phyloP scores from a whole-genome alignment of 1,140 invertebrate genomes.

The Eciton burchellii region DNA sequence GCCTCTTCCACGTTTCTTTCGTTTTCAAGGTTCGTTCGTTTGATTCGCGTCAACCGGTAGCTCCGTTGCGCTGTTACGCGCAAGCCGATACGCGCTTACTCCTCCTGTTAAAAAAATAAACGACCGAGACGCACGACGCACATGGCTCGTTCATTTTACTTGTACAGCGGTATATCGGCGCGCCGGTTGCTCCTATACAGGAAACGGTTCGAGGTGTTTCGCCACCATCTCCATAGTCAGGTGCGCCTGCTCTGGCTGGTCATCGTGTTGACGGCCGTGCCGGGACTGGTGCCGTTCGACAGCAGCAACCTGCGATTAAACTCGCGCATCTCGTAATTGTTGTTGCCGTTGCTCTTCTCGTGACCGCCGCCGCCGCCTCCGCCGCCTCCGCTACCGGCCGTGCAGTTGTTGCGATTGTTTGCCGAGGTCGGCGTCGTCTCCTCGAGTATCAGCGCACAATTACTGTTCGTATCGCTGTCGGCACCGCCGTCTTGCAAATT shows the following conservation, averaged over 20 bases:
- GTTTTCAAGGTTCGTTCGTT: too few species aligned
- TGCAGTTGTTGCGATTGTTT: conserved; percentile 73
- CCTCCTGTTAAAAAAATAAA: conserved; percentile 32
- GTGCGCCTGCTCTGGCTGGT: conserved; percentile 80
- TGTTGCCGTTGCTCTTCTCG: conserved; percentile 90
- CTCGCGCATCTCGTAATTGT: conserved; percentile 91
- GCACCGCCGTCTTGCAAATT: conserved; percentile 86
- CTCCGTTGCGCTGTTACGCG: conserved; percentile 8
- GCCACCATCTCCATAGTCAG: conserved; percentile 85
- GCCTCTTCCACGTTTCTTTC: neutral
- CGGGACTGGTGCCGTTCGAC: conserved; percentile 79
- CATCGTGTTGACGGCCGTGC: conserved; percentile 73
- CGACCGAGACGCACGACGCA: neutral
- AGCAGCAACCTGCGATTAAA: conserved; percentile 84
- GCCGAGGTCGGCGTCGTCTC: conserved; percentile 82
- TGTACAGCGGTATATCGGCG: conserved; percentile 80
- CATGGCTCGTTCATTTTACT: conserved; percentile 71
- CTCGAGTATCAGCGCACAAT: conserved; percentile 87
- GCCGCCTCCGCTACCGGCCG: too few species aligned
- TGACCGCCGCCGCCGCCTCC: conserved; percentile 81
- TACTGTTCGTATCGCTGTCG: conserved; percentile 89
- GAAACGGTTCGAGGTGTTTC: conserved; percentile 80
- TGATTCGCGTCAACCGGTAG: conserved; percentile 42
- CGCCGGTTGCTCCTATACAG: conserved; percentile 81
- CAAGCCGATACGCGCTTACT: neutral